Evolutionary conservation across 2,797 vertebrate species (phyloP), one percentile per base, ranked within the genome.

Genomic region (Protonibea diacanthus): DNA sequence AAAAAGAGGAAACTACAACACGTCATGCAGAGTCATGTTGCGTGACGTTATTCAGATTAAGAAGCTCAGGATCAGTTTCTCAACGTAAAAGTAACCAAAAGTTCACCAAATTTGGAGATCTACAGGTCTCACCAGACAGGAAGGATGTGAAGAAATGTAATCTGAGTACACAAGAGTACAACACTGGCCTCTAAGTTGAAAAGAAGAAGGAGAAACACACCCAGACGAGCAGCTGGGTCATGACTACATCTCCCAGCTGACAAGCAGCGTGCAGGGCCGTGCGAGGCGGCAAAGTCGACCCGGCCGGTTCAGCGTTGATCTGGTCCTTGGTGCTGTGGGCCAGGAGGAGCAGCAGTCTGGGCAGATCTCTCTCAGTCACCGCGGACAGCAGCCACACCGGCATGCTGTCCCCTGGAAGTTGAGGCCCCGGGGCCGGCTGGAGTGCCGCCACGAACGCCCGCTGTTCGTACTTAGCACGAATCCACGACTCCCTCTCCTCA

Each of bases 211-310:
- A 12, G 7, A n/a, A 20, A 78, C 94, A 33, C 90, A 99, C 98
- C 98, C 98, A 99, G 83, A 99, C 86, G 55, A 99, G 95, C 85
- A 99, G 96, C 88, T 99, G 98, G 6, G 98, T 98, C 95, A 98
- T 96, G 69, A 98, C 98, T 0, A 96, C 97, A 0, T 98, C 96
- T n/a, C 96, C 95, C 80, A 96, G 95, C 80, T 97, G 96, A 23
- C 97, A 98, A 4, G 98, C 95, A 9, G 97, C 87, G 56, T 99
- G 98, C 76, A 99, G 96, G 3, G 96, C 96, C 0, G 95, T 94
- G 78, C 95, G 95, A 7, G 93, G 90, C 33, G 92, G 91, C 0
- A 88, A 93, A 45, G 57, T 67, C 0, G 81, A 94, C 89, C 12
- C 93, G 64, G 29, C 56, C 0, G 49, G 79, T 1, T 67, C 66